Evolutionary conservation across 2,797 vertebrate genomes (phyloP).

Genomic region (Paramormyrops hopkinsi): DNA sequence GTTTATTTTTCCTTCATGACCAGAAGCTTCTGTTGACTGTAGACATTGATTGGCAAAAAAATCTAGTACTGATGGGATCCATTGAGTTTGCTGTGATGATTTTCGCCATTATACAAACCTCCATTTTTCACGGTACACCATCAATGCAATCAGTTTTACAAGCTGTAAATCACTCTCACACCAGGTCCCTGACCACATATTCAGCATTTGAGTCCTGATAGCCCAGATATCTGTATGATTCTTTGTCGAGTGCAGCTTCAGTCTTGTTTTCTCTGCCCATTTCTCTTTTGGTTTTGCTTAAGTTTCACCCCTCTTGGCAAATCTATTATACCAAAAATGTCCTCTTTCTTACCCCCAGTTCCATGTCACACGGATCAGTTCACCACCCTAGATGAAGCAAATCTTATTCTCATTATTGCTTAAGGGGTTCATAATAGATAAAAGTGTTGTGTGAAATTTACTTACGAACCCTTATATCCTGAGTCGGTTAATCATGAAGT

Average conservation of each 20-base stretch:
- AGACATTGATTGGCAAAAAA: not conserved
- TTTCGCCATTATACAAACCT: not conserved
- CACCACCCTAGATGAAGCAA: not conserved
- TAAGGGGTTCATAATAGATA: slow-evolving; percentile 10
- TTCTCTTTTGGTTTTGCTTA: not conserved
- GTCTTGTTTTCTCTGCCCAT: not conserved
- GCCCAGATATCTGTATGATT: not conserved
- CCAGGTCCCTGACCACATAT: not conserved
- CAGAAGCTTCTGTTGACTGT: not conserved
- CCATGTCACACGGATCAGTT: not conserved
- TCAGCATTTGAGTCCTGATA: not conserved
- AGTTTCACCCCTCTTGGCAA: not conserved
- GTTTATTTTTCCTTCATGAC: not conserved
- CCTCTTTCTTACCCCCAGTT: not conserved
- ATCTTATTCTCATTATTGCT: slow-evolving; percentile 6
- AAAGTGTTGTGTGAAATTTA: slow-evolving; percentile 10
- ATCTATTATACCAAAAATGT: not conserved
- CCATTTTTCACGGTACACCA: not conserved
- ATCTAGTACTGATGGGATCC: not conserved
- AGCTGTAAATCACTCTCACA: not conserved
- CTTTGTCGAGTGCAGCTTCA: not conserved
- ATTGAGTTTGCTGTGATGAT: not conserved
- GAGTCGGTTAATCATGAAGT: not conserved
- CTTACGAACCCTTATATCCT: not conserved
- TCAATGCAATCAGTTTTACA: not conserved